Evolutionary conservation across 2,888 invertebrate species (phyloP), one percentile per base, ranked within the genome.

Genomic region (Ctena decussata): DNA sequence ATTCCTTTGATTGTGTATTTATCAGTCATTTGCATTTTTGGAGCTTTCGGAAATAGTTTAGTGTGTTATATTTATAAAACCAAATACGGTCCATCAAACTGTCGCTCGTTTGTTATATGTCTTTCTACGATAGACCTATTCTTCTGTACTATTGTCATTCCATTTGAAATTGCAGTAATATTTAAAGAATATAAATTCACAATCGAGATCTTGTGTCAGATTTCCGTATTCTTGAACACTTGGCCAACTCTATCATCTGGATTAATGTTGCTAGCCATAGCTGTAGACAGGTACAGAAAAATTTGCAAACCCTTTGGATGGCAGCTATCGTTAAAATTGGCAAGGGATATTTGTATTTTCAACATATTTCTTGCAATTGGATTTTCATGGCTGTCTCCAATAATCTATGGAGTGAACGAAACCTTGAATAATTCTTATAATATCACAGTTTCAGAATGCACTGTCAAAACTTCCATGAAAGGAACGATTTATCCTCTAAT

Each of bases 201-300:
- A 15, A 44, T 46, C 6, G 80, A 73, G 0, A 32, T 77, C n/a
- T 53, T 82, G 0, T 91, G 91, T 73, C 87, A 88, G 72, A 44
- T 88, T 12, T 87, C 87, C 0, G 81, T 89, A 49, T 85, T 89
- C 49, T 53, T 85, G 12, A 91, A 89, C 65, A 83, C 80, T 21
- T 79, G 86, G 65, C 84, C 88, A 6, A 90, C 87, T 15, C 41
- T 91, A 0, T 84, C 89, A 0, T 81, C 89, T 18, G 87, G 85
- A 2, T 78, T 82, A n/a, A 44, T 90, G 11, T 77, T 91, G 0
- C 46, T 91, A 1, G 77, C 82, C 0, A 90, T 91, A 44, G 89
- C 90, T 0, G 73, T 90, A 0, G 91, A 91, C 74, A 85, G 93
- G 24, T 93, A 92, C 82, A 76, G 90, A n/a, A 92, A 91, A 75